Percentiles rank a stretch among this genome's conserved stretches.
phyloP scores from a whole-genome alignment of 2,113 vertebrate genomes.

The Struthidea cinerea region DNA sequence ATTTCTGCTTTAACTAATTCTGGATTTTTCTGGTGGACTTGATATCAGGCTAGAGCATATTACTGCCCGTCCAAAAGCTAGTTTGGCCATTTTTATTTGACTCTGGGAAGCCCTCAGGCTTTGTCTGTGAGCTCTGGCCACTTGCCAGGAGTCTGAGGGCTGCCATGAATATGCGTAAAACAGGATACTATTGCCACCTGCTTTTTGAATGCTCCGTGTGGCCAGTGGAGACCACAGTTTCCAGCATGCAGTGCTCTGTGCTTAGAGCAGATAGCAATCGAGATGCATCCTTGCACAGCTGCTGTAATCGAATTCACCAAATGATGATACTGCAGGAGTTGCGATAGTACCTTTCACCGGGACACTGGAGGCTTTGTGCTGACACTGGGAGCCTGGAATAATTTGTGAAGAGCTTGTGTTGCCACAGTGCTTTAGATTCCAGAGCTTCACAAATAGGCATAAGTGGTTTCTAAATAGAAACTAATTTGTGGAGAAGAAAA shows the following conservation, averaged over 20 bases:
- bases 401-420: not conserved
- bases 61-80: not conserved
- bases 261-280: not conserved
- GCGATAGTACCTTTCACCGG: not conserved
- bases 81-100: not conserved
- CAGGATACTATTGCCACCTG: not conserved
- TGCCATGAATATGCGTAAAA: not conserved
- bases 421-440: not conserved
- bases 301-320: not conserved
- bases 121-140: not conserved
- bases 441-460: not conserved
- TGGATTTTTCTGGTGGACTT: not conserved
- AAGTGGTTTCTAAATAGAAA: slow-evolving; percentile 1
- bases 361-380: not conserved
- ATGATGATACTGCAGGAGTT: not conserved
- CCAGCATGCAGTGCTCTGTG: not conserved
- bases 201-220: not conserved
- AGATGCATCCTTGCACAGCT: not conserved
- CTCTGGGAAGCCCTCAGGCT: not conserved
- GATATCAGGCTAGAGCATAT: not conserved
- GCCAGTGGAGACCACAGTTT: not conserved
- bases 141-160: not conserved
- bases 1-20: slow-evolving; percentile 2
- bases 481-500: not conserved
- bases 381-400: not conserved